Evolutionary conservation across 2,113 vertebrate genomes (phyloP).

Genomic region (Nyctibius bracteatus): DNA sequence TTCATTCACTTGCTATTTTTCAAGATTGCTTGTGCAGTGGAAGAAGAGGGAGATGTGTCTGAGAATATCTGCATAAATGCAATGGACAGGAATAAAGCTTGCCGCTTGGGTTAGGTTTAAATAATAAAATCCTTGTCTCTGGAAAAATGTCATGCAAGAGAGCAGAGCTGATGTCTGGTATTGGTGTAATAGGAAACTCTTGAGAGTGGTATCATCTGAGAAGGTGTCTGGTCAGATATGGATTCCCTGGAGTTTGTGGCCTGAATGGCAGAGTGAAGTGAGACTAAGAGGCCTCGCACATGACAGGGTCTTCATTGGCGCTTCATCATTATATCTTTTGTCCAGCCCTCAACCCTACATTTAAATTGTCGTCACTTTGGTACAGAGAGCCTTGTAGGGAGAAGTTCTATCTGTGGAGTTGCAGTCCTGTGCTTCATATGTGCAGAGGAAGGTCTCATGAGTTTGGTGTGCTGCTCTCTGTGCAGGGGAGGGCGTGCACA

Average conservation of each 20-base stretch:
- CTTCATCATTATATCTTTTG: not conserved
- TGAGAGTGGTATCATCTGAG: not conserved
- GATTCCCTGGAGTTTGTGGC: not conserved
- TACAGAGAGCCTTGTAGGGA: not conserved
- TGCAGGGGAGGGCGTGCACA: rapidly evolving
- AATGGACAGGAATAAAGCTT: not conserved
- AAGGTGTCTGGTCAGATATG: not conserved
- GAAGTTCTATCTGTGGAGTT: not conserved
- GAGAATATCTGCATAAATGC: not conserved
- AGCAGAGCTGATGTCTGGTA: not conserved
- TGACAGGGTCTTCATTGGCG: not conserved
- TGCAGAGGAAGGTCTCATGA: not conserved
- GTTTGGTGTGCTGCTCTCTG: not conserved
- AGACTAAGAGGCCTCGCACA: not conserved
- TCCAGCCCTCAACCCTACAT: not conserved
- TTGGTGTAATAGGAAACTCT: slow-evolving; percentile 2
- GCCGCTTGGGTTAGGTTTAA: not conserved
- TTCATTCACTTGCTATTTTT: not conserved
- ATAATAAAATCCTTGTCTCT: not conserved
- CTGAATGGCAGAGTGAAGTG: not conserved
- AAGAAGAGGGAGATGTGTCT: not conserved
- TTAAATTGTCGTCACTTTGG: not conserved
- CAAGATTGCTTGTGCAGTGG: not conserved
- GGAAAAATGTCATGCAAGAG: not conserved
- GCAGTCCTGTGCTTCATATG: not conserved